A percentile compares a stretch with the other conserved stretches of the same genome.
These are phyloP conservation scores for Spatula clypeata DNA, from an alignment of 2,797 vertebrate genomes.

Conservation along the genomic window DNA sequence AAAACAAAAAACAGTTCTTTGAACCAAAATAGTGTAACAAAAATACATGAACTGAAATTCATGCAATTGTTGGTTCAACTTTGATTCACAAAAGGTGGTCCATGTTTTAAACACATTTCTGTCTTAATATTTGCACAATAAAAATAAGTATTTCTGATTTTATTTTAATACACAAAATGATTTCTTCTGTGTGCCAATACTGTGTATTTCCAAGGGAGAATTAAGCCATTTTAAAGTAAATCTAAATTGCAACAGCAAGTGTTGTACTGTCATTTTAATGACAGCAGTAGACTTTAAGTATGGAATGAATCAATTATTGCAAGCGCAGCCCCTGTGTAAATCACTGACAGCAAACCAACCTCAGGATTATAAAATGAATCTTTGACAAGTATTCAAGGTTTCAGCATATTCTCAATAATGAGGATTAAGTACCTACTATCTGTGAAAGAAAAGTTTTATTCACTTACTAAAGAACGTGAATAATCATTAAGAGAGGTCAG, in stretches of 20 bases:
- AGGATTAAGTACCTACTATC: conserved; percentile 79
- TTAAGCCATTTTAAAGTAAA: conserved; percentile 45
- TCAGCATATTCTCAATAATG: conserved; percentile 80
- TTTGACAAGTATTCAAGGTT: conserved; percentile 82
- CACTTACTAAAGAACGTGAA: conserved; percentile 74
- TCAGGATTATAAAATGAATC: conserved; percentile 81
- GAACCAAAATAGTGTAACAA: background rate
- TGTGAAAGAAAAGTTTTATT: conserved; percentile 83
- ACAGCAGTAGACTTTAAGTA: conserved; percentile 79
- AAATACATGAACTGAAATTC: background rate
- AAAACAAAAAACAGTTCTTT: background rate
- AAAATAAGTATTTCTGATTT: conserved; percentile 46
- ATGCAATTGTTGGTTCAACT: conserved; percentile 28
- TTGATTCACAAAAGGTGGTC: conserved; percentile 15
- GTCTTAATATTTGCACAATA: conserved; percentile 41
- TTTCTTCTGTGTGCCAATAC: conserved; percentile 53
- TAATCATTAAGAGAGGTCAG: conserved; percentile 80
- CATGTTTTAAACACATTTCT: conserved; percentile 19
- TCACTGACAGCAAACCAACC: conserved; percentile 75
- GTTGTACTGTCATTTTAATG: conserved; percentile 77
- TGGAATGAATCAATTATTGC: conserved; percentile 83
- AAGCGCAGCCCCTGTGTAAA: conserved; percentile 76
- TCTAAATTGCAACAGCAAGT: conserved; percentile 72
- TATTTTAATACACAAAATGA: conserved; percentile 62
- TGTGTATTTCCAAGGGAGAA: conserved; percentile 26